phyloP scores from a whole-genome alignment of 2,888 invertebrate genomes.

The Luffia ferchaultella region DNA sequence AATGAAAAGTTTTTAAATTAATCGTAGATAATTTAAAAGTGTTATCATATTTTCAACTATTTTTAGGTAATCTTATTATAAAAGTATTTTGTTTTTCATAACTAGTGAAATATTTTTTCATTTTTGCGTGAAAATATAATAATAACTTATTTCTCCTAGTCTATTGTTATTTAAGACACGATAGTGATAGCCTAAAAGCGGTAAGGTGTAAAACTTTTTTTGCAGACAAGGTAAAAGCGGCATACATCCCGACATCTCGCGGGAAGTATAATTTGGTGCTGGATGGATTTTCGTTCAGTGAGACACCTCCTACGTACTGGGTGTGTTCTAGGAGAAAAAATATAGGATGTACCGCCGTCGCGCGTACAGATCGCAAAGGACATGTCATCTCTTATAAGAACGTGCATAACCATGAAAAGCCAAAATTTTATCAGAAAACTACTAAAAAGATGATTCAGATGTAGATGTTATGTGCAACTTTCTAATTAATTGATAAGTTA shows the following conservation, averaged over 20 bases:
- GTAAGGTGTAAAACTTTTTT: constrained; percentile 11
- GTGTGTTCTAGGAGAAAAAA: constrained; percentile 29
- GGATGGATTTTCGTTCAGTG: constrained; percentile 36
- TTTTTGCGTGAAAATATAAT: too few relatives aligned
- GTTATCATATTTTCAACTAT: too few relatives aligned
- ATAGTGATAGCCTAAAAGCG: too few relatives aligned
- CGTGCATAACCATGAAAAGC: constrained; percentile 38
- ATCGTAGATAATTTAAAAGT: too few relatives aligned
- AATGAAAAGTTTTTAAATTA: too few relatives aligned
- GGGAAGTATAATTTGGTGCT: constrained; percentile 37
- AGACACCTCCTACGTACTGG: constrained; percentile 29
- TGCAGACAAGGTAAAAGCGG: constrained; percentile 31
- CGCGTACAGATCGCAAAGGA: constrained; percentile 36
- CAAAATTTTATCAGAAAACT: constrained; percentile 35
- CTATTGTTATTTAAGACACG: too few relatives aligned
- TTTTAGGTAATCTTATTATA: too few relatives aligned
- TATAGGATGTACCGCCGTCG: constrained; percentile 29
- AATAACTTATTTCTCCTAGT: too few relatives aligned
- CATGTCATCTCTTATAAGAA: constrained; percentile 30
- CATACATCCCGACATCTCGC: constrained; percentile 38
- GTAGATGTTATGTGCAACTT: constrained; percentile 9
- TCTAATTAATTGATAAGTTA: not conserved
- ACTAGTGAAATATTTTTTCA: too few relatives aligned
- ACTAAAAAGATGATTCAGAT: constrained; percentile 31
- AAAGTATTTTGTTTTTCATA: too few relatives aligned